Percentiles rank a stretch among this genome's conserved stretches.
Evolutionary conservation across 2,797 vertebrate genomes (phyloP).

Genomic region (Argentina silus): DNA sequence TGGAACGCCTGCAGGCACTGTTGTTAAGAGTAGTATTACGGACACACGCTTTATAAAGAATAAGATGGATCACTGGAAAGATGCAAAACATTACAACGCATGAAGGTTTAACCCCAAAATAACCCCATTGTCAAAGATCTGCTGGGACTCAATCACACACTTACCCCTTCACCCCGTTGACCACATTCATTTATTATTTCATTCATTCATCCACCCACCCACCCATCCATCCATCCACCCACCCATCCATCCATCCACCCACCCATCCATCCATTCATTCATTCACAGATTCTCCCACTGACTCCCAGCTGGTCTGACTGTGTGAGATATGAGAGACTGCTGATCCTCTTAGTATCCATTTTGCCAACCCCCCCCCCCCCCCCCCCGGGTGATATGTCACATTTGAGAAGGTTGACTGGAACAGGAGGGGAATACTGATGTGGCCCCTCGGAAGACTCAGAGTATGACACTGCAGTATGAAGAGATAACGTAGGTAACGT

Average conservation of each 20-base stretch:
- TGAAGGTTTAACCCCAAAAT: conserved; percentile 8
- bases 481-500: background rate
- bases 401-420: background rate
- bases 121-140: background rate
- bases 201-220: background rate
- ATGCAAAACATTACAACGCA: conserved; percentile 13
- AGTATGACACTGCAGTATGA: background rate
- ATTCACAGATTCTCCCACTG: too few species aligned
- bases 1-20: conserved; percentile 29
- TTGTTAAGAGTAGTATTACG: conserved; percentile 15
- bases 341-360: conserved; percentile 1
- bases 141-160: background rate
- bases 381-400: background rate
- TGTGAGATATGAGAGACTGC: background rate
- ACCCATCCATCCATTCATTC: background rate
- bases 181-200: background rate
- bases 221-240: background rate
- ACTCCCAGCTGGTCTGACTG: too few species aligned
- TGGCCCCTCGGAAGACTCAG: background rate
- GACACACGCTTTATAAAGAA: conserved; percentile 20
- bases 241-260: too few species aligned
- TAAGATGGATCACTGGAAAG: conserved; percentile 24
- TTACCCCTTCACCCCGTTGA: background rate
- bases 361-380: conserved; percentile 3
- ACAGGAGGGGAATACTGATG: background rate